These are phyloP conservation scores for Ciconia nigra DNA, from an alignment of 2,797 vertebrate genomes.

Conservation along the genomic window DNA sequence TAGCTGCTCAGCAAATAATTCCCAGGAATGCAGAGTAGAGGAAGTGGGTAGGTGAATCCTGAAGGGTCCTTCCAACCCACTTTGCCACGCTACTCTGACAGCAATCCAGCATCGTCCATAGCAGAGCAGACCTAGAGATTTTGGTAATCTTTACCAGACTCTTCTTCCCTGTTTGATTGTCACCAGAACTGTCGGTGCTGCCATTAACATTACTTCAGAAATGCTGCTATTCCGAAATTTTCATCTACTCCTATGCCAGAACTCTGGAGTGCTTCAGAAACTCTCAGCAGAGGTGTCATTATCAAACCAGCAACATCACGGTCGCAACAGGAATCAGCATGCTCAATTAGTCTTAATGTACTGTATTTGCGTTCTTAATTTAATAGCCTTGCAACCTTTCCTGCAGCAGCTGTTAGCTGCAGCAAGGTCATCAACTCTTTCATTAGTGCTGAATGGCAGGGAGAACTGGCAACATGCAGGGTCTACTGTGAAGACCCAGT, in stretches of 20 bases:
- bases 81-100: neutral
- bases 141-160: neutral
- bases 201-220: neutral
- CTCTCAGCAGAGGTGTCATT: neutral
- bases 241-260: neutral
- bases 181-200: neutral
- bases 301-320: neutral
- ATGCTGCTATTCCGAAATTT: neutral
- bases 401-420: constrained; percentile 8
- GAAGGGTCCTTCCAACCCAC: neutral
- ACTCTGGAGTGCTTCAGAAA: neutral
- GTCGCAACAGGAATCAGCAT: neutral
- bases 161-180: neutral
- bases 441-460: neutral
- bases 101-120: neutral
- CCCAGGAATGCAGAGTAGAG: neutral
- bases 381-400: constrained; percentile 7
- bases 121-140: neutral
- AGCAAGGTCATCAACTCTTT: constrained; percentile 13
- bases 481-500: neutral
- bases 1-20: neutral
- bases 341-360: constrained; percentile 24
- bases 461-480: neutral
- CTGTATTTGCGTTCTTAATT: neutral
- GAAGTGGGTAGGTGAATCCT: neutral